A percentile compares a stretch with the other conserved stretches of the same genome.
phyloP scores from a whole-genome alignment of 23 tunicate species.

The Styela clava region DNA sequence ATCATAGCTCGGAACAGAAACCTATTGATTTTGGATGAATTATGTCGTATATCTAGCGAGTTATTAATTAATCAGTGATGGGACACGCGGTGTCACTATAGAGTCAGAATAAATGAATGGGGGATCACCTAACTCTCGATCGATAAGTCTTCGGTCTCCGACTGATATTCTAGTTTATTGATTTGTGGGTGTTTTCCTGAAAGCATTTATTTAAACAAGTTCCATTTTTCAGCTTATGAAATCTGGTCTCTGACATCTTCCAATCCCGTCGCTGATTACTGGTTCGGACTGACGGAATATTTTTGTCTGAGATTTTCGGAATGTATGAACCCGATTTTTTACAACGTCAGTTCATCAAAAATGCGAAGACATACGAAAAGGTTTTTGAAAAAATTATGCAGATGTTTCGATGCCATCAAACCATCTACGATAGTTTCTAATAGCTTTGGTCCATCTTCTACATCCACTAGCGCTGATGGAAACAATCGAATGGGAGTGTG shows the following conservation, averaged over 20 bases:
- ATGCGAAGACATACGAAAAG: constrained; percentile 7
- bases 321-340: constrained; percentile 27
- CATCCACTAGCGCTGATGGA: background rate
- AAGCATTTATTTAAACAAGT: too few relatives aligned
- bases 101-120: too few relatives aligned
- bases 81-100: too few relatives aligned
- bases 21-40: too few relatives aligned
- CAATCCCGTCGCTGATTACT: constrained; percentile 13
- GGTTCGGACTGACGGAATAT: constrained; percentile 24
- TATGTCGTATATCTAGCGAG: too few relatives aligned
- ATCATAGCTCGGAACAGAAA: too few relatives aligned
- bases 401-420: background rate
- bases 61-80: too few relatives aligned
- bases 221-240: constrained; percentile 23
- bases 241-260: constrained; percentile 12
- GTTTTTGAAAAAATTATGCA: constrained; percentile 5
- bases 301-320: constrained; percentile 27
- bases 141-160: too few relatives aligned
- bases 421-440: background rate
- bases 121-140: too few relatives aligned
- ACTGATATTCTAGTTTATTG: too few relatives aligned
- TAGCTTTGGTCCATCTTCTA: background rate
- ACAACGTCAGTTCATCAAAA: constrained; percentile 29
- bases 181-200: too few relatives aligned
- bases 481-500: background rate